Percentiles rank a stretch among this genome's conserved stretches.
phyloP scores from a whole-genome alignment of 2,113 vertebrate genomes.

The Tor tambroides region DNA sequence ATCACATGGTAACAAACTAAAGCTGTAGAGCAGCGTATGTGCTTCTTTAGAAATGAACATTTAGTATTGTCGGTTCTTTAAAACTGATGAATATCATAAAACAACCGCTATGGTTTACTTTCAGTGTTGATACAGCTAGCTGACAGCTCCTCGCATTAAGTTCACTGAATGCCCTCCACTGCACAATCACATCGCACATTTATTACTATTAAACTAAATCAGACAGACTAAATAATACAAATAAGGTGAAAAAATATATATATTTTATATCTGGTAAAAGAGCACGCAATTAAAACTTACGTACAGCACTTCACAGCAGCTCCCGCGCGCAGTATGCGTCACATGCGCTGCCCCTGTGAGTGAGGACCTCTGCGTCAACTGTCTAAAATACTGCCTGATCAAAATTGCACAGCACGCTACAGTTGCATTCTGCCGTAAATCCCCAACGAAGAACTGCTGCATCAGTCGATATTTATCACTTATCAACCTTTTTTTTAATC shows the following conservation, averaged over 20 bases:
- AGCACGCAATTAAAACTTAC: not conserved
- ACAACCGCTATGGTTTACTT: not conserved
- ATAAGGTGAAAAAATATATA: too few species aligned
- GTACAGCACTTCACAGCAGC: not conserved
- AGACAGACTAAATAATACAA: too few species aligned
- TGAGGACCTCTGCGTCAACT: slow-evolving; percentile 1
- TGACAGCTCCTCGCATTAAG: not conserved
- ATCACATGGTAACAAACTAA: not conserved
- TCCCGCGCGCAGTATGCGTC: not conserved
- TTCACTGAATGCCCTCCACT: not conserved
- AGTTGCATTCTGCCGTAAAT: too few species aligned
- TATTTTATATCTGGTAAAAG: not conserved
- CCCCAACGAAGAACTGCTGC: too few species aligned
- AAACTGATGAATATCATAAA: not conserved
- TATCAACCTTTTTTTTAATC: too few species aligned
- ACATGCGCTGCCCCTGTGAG: slow-evolving; percentile 25
- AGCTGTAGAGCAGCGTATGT: not conserved
- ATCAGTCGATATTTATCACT: too few species aligned
- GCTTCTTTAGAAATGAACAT: not conserved
- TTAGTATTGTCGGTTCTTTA: not conserved
- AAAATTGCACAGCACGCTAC: too few species aligned
- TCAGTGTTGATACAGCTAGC: not conserved
- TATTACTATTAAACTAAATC: not conserved
- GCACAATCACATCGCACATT: not conserved
- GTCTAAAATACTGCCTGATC: slow-evolving; percentile 24